phyloP scores from a whole-genome alignment of 2,797 vertebrate species.

The Epinephelus awoara region DNA sequence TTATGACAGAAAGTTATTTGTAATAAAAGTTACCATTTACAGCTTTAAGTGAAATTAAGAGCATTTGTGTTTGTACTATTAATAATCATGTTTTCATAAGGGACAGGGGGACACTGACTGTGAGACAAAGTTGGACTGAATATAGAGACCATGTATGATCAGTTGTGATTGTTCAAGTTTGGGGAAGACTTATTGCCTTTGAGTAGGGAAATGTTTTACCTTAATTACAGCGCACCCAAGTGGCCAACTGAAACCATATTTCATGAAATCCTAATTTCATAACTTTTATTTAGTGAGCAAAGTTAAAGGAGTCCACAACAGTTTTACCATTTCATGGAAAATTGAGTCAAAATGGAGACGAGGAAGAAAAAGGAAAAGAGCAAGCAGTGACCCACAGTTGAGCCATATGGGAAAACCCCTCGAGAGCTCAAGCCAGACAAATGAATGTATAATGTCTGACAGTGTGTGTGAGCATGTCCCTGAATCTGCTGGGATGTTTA shows the following conservation, averaged over 20 bases:
- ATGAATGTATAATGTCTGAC: background rate
- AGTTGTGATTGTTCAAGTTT: background rate
- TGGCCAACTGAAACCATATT: slow-evolving; percentile 20
- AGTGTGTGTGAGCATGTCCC: background rate
- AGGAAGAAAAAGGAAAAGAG: background rate
- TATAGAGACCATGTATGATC: background rate
- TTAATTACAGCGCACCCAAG: slow-evolving; percentile 51
- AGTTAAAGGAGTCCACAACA: background rate
- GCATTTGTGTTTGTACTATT: background rate
- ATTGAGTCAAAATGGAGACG: background rate
- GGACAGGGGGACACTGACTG: background rate
- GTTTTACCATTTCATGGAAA: background rate
- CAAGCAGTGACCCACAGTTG: background rate
- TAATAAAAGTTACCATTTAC: no score
- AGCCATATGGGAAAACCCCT: background rate
- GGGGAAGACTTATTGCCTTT: background rate
- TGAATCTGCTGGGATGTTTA: background rate
- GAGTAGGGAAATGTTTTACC: background rate
- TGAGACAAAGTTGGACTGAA: background rate
- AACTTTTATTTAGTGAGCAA: background rate
- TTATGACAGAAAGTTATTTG: no score
- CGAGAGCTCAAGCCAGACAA: background rate
- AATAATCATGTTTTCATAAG: background rate
- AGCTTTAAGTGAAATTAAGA: background rate
- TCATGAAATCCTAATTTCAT: background rate